Evolutionary conservation across 2,113 vertebrate species (phyloP).

Genomic region (Strix uralensis): DNA sequence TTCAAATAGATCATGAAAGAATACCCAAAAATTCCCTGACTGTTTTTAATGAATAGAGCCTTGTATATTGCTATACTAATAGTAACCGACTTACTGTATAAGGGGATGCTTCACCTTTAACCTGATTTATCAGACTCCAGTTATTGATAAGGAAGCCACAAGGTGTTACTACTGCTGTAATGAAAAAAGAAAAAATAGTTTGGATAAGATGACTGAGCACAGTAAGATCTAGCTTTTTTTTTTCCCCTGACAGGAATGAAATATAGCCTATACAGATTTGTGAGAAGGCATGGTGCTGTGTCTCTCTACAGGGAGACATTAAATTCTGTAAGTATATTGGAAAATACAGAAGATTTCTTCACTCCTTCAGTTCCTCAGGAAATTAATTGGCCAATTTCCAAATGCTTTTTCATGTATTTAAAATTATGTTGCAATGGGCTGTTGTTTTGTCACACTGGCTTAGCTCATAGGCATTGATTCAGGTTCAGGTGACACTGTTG

Average conservation of each 20-base stretch:
- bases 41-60: not conserved
- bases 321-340: not conserved
- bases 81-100: not conserved
- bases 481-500: not conserved
- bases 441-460: not conserved
- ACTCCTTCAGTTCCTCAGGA: conserved; percentile 12
- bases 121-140: not conserved
- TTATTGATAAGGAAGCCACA: not conserved
- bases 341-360: conserved; percentile 19
- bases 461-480: not conserved
- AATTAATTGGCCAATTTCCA: conserved; percentile 37
- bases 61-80: not conserved
- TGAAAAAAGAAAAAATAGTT: not conserved
- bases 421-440: not conserved
- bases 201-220: not conserved
- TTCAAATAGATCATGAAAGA: not conserved
- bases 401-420: not conserved
- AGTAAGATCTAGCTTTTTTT: not conserved
- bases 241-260: not conserved
- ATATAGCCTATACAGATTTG: not conserved
- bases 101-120: not conserved
- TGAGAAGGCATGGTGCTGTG: not conserved
- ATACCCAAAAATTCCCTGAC: not conserved
- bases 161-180: not conserved
- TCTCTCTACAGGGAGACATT: not conserved